Conservation (phyloP, 2,113 vertebrate species). For the Beaufortia kweichowensis region DNA sequence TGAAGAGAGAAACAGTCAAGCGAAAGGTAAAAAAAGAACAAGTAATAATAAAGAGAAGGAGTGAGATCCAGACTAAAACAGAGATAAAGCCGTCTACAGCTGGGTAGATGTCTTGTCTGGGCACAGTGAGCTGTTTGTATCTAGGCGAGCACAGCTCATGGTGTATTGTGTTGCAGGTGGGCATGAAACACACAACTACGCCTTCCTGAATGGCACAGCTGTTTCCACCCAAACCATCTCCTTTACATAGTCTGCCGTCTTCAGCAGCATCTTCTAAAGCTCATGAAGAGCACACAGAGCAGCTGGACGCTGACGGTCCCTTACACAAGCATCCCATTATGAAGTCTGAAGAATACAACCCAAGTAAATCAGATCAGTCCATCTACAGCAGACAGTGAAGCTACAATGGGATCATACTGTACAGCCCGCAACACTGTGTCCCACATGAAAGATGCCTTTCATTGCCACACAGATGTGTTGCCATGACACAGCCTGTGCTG, state of each 20-base stretch:
- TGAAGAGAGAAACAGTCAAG: too few species aligned
- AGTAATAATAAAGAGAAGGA: not conserved
- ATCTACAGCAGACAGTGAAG: conserved; percentile 36
- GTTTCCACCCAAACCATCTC: conserved; percentile 51
- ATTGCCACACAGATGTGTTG: conserved; percentile 73
- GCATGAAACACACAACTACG: conserved; percentile 42
- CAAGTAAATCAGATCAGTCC: conserved; percentile 43
- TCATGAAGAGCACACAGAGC: conserved; percentile 46
- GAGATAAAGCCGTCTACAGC: not conserved
- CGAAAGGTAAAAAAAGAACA: too few species aligned
- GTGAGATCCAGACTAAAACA: not conserved
- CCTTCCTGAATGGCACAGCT: conserved; percentile 50
- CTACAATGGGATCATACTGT: conserved; percentile 51
- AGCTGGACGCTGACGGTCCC: conserved; percentile 44
- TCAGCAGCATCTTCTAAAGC: conserved; percentile 45
- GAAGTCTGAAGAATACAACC: conserved; percentile 40
- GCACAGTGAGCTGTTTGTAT: conserved; percentile 25
- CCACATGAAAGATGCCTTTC: conserved; percentile 70
- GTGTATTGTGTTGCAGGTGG: conserved; percentile 57
- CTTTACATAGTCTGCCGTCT: conserved; percentile 47
- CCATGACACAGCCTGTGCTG: conserved; percentile 69
- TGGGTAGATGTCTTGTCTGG: not conserved
- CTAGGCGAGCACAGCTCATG: conserved; percentile 21
- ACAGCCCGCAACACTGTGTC: conserved; percentile 26
- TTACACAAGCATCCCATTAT: conserved; percentile 54